Evolutionary conservation across 2,888 invertebrate species (phyloP).

Genomic region (Monoplex corrugatus): DNA sequence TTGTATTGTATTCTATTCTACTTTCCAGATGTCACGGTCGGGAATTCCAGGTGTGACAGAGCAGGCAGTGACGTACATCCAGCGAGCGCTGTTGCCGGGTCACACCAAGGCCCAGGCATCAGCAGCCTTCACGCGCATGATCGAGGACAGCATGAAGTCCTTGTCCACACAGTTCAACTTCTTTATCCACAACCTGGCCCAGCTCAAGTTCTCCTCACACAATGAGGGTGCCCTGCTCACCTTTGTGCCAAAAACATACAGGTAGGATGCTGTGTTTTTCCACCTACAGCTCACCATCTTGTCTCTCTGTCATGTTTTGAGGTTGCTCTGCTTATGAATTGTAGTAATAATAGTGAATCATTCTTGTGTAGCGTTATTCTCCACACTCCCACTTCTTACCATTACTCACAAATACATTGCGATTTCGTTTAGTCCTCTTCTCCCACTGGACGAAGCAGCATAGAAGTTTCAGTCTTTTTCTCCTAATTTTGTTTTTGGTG

Average conservation of each 20-base stretch:
- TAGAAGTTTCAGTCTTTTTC: no score
- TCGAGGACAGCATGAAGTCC: conserved; percentile 95
- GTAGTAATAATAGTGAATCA: no score
- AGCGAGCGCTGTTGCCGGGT: conserved; percentile 90
- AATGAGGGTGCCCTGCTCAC: conserved; percentile 86
- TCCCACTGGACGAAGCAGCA: no score
- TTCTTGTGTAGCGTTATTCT: no score
- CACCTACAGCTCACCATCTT: no score
- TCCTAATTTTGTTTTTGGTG: no score
- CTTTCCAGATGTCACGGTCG: conserved; percentile 92
- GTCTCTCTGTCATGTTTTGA: no score
- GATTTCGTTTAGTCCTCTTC: no score
- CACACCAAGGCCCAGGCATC: conserved; percentile 97
- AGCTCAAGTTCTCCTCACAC: conserved; percentile 93
- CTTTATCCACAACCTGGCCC: conserved; percentile 97
- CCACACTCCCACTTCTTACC: no score
- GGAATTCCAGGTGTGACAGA: conserved; percentile 95
- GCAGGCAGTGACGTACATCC: conserved; percentile 95
- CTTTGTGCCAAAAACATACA: conserved; percentile 96
- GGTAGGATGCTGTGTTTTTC: no score
- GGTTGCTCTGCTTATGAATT: no score
- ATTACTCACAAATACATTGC: no score
- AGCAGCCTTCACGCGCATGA: conserved; percentile 95
- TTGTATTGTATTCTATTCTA: background rate
- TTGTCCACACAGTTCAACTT: conserved; percentile 99